These are phyloP conservation scores for Lysandra bellargus DNA, from an alignment of 2,888 invertebrate species.

Conservation along the genomic window DNA sequence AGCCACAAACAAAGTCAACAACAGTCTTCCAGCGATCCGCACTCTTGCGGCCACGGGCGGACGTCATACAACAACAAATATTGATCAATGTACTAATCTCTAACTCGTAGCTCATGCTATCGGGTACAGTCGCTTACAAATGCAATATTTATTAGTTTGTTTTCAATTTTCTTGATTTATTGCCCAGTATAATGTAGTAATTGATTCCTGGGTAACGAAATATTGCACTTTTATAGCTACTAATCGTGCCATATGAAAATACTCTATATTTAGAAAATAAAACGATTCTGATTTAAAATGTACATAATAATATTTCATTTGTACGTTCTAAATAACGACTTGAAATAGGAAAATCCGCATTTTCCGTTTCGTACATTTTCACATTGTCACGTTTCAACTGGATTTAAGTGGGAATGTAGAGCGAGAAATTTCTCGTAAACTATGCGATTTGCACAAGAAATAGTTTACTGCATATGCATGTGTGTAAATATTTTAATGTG, in stretches of 20 bases:
- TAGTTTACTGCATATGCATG: background rate
- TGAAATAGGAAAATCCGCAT: conserved; percentile 13
- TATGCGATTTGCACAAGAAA: conserved; percentile 14
- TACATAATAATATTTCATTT: background rate
- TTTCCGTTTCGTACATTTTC: background rate
- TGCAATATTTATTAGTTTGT: background rate
- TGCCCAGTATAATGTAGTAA: background rate
- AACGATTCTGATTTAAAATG: background rate
- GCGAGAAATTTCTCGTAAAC: conserved; percentile 15
- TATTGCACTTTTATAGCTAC: background rate
- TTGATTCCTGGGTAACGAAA: background rate
- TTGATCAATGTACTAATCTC: conserved; percentile 30
- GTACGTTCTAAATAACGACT: background rate
- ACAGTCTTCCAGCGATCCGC: conserved; percentile 19
- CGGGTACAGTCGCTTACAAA: background rate
- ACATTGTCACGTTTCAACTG: conserved; percentile 9
- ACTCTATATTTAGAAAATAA: background rate
- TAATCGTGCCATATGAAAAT: background rate
- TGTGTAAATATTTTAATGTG: background rate
- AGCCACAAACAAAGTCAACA: conserved; percentile 42
- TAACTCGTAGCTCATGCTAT: conserved; percentile 18
- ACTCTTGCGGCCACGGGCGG: background rate
- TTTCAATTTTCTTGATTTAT: conserved; percentile 7
- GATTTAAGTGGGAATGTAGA: conserved; percentile 18
- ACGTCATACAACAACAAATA: conserved; percentile 26